Base-by-base conservation (phyloP, 2,888 invertebrate species). In the Resseliella maxima region DNA sequence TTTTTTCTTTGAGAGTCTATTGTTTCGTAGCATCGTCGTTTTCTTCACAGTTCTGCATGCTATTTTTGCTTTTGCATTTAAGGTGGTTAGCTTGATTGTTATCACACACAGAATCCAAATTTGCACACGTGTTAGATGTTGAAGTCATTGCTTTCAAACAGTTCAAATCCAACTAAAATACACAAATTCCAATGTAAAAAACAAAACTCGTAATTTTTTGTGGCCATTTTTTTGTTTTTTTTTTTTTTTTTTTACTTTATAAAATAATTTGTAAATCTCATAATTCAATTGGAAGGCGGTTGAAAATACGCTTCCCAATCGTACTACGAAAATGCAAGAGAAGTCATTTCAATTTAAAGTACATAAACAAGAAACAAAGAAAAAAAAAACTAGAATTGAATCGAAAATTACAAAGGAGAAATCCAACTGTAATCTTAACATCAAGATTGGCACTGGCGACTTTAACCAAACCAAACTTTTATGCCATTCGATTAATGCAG, bases 101-200 rank as follows among this genome's bases (percentile, higher is more conserved):
- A 72, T 72, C 72, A 72, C 24, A 41, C 41, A 24, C 24, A 10
- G 24, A 59, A 24, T 31, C 72, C 18, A 35, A 15, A 31, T 72
- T 72, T 72, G 72, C 18, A 72, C 72, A 72, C 72, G 72, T 72
- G 72, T 72, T 72, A 72, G 72, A 72, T 72, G 72, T 72, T 72
- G 72, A 31, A 35, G 31, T 2, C 59, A 31, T 72, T 72, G 31
- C 72, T n/a, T n/a, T n/a, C n/a, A n/a, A n/a, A n/a, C n/a, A n/a
- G n/a, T n/a, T n/a, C n/a, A n/a, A 72, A 72, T 35, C 72, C 12
- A 72, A 72, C 2, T 5, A 72, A 72, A 12, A 72, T 24, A 59
- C 24, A 2, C 59, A n/a, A 3, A 59, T 3, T 24, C 50, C 24
- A 59, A 72, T 31, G 15, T 12, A 35, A 35, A 72, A 72, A 31